These are phyloP conservation scores for Marcusenius ussheri DNA, from an alignment of 2,113 vertebrate genomes.

Conservation along the genomic window DNA sequence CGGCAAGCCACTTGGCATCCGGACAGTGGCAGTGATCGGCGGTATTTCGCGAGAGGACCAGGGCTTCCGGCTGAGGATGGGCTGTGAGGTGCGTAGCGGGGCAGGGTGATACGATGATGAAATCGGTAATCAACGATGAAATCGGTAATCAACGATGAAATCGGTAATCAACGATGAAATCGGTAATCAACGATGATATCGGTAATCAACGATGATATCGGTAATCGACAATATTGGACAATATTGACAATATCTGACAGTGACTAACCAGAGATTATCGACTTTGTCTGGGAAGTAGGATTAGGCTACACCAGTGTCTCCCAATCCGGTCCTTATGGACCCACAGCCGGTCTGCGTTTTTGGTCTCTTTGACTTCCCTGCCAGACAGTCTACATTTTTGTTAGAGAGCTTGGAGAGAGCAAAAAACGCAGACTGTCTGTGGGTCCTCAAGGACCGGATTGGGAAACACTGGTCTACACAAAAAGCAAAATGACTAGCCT, in stretches of 20 bases:
- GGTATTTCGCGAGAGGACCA: conserved; percentile 97
- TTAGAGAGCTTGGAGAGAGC: neutral
- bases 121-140: too few relatives aligned
- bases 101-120: neutral
- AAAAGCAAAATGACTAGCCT: neutral
- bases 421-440: neutral
- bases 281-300: neutral
- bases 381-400: neutral
- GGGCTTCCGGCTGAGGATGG: conserved; percentile 93
- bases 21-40: conserved; percentile 92
- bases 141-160: too few relatives aligned
- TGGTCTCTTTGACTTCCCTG: neutral
- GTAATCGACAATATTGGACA: neutral
- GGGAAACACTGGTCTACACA: neutral
- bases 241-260: neutral
- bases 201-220: too few relatives aligned
- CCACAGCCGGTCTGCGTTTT: neutral
- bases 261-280: neutral
- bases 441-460: neutral
- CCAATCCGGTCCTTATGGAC: neutral
- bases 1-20: conserved; percentile 89
- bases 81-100: conserved; percentile 76
- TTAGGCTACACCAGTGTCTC: neutral
- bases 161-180: too few relatives aligned
- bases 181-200: too few relatives aligned